A percentile compares a stretch with the other conserved stretches of the same genome.
Conservation (phyloP, 2,797 vertebrate species). For the Paratrypauchen microcephalus region DNA sequence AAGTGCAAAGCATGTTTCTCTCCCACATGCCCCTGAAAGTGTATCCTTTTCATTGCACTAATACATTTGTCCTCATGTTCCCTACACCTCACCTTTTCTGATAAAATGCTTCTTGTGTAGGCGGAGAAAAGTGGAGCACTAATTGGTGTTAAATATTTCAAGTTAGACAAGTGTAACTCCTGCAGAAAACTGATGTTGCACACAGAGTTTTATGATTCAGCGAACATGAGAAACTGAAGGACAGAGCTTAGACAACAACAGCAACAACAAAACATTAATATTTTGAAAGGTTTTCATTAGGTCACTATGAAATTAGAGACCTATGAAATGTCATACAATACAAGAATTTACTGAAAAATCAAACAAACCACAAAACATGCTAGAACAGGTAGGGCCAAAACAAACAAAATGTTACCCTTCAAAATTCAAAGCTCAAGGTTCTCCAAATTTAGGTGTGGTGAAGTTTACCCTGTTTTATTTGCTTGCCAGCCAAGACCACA, state of each 20-base stretch:
- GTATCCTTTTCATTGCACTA: background rate
- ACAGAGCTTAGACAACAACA: background rate
- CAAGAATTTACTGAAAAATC: too few species aligned
- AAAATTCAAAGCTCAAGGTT: too few species aligned
- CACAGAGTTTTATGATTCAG: background rate
- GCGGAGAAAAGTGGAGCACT: background rate
- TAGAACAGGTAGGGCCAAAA: too few species aligned
- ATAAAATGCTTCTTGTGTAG: background rate
- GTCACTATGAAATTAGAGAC: too few species aligned
- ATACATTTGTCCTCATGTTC: background rate
- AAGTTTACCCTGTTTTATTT: too few species aligned
- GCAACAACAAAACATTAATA: background rate
- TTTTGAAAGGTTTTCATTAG: slow-evolving; percentile 1
- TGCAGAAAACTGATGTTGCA: background rate
- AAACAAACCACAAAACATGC: too few species aligned
- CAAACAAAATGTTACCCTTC: too few species aligned
- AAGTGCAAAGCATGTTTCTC: background rate
- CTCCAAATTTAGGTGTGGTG: too few species aligned
- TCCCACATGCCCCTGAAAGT: slow-evolving; percentile 7
- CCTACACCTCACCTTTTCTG: background rate
- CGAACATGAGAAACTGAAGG: background rate
- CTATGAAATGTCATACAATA: too few species aligned
- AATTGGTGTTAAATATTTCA: slow-evolving; percentile 10
- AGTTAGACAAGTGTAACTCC: background rate
- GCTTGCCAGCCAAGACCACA: too few species aligned